Evolutionary conservation across 2,797 vertebrate species (phyloP).

Genomic region (Coccyzus lansbergi): DNA sequence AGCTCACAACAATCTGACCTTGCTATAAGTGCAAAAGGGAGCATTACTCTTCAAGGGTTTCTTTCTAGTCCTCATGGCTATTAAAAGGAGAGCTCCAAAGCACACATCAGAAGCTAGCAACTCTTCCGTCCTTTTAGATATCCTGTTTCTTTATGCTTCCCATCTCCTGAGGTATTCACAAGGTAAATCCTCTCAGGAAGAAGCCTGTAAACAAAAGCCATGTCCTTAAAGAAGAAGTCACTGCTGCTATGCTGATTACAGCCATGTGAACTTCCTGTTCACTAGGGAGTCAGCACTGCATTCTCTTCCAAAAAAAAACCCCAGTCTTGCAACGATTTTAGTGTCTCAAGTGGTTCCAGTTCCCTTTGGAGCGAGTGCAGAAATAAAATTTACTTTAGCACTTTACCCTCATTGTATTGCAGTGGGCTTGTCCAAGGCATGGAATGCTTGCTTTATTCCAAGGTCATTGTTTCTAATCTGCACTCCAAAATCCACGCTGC

Average conservation of each 20-base stretch:
- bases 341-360: background rate
- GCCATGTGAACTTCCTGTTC: background rate
- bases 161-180: background rate
- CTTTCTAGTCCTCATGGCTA: background rate
- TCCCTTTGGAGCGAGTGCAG: background rate
- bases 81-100: background rate
- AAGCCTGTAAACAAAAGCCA: background rate
- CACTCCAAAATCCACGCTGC: fast-evolving
- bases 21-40: background rate
- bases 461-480: background rate
- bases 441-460: background rate
- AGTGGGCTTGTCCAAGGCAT: background rate
- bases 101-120: background rate
- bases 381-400: background rate
- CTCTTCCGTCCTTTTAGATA: background rate
- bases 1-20: background rate
- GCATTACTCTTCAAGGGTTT: background rate
- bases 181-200: slow-evolving; percentile 12
- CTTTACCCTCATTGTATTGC: background rate
- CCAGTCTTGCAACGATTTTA: background rate
- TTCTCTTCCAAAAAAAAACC: background rate
- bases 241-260: background rate
- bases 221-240: background rate
- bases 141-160: background rate
- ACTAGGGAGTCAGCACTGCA: background rate